These are phyloP conservation scores for Tokudaia muenninki DNA, from an alignment of 2,797 vertebrate species.

Conservation along the genomic window DNA sequence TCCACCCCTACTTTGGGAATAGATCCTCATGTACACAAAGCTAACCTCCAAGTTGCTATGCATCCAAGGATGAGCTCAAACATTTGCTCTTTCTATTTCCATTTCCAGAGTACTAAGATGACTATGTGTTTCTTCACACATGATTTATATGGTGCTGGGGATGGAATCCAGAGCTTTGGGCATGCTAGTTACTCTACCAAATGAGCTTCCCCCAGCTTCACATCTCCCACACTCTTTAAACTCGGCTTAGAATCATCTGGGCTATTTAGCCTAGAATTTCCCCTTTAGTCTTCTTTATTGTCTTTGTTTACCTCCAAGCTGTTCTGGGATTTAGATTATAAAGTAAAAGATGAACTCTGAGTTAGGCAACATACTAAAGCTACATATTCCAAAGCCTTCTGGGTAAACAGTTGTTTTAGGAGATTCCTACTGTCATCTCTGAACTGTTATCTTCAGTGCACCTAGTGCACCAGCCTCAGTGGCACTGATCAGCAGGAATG, in stretches of 20 bases:
- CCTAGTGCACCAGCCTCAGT: neutral
- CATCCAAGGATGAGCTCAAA: neutral
- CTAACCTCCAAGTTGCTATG: neutral
- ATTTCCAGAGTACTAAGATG: neutral
- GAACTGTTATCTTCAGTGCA: neutral
- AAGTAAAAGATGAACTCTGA: neutral
- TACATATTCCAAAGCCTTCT: neutral
- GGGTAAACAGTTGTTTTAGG: neutral
- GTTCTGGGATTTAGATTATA: neutral
- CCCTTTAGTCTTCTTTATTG: neutral
- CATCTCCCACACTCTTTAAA: neutral
- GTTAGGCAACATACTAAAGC: neutral
- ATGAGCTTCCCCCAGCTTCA: neutral
- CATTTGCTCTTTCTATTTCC: neutral
- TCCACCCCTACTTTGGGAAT: neutral
- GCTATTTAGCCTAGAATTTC: neutral
- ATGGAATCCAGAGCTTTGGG: neutral
- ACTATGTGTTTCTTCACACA: neutral
- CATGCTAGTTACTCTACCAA: neutral
- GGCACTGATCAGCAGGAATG: neutral
- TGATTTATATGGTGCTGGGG: neutral
- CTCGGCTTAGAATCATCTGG: neutral
- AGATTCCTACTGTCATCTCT: neutral
- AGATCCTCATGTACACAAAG: neutral
- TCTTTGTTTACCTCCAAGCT: neutral